These are phyloP conservation scores for Emesis castigata DNA, from an alignment of 2,888 invertebrate genomes.

Conservation along the genomic window DNA sequence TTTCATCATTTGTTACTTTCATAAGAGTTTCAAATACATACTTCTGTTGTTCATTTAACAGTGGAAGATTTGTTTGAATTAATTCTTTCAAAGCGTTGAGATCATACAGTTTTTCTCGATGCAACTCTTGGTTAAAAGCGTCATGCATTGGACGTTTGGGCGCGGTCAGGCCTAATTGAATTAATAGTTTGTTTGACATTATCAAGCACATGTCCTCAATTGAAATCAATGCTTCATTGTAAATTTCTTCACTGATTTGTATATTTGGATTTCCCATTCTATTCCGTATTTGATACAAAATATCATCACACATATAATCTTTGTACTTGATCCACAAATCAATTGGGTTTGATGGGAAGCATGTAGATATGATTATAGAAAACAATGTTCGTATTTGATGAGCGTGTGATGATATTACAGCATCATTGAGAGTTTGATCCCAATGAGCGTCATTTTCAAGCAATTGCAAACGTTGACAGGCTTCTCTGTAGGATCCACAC, in stretches of 20 bases:
- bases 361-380: conserved; percentile 61
- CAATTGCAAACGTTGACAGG: conserved; percentile 63
- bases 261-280: conserved; percentile 36
- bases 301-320: conserved; percentile 57
- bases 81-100: conserved; percentile 52
- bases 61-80: conserved; percentile 65
- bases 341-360: conserved; percentile 57
- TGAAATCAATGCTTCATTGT: conserved; percentile 49
- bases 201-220: conserved; percentile 38
- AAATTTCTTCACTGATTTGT: conserved; percentile 46
- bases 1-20: conserved; percentile 58
- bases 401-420: conserved; percentile 58
- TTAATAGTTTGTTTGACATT: conserved; percentile 63
- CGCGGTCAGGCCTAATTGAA: conserved; percentile 67
- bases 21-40: conserved; percentile 57
- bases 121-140: conserved; percentile 60
- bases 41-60: conserved; percentile 65
- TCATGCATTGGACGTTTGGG: conserved; percentile 71
- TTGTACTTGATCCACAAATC: conserved; percentile 59
- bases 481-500: conserved; percentile 65
- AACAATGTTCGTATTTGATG: conserved; percentile 65
- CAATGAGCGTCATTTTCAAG: conserved; percentile 66
- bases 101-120: conserved; percentile 62
- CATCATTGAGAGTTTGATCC: conserved; percentile 61
- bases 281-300: conserved; percentile 56